These are phyloP conservation scores for Apocrypta bakeri DNA, from an alignment of 1,140 invertebrate genomes.

Conservation along the genomic window DNA sequence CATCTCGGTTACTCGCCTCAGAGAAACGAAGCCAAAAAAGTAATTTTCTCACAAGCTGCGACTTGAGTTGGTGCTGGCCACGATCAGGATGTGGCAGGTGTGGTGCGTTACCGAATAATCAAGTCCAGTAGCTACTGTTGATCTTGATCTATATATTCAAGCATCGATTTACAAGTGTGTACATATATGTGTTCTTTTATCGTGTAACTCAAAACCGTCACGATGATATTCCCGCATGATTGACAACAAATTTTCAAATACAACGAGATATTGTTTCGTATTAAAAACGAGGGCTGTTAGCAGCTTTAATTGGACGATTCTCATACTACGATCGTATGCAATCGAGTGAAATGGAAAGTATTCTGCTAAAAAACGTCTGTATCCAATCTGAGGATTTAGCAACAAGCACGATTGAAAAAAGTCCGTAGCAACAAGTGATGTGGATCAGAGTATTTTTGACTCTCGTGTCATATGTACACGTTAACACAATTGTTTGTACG, in stretches of 20 bases:
- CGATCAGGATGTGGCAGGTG: conserved; percentile 23
- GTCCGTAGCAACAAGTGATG: conserved; percentile 2
- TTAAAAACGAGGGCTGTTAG: too few species aligned
- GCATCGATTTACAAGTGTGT: background rate
- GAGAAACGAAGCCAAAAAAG: conserved; percentile 9
- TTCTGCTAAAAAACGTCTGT: background rate
- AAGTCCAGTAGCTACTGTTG: background rate
- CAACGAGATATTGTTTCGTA: background rate
- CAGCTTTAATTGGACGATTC: background rate
- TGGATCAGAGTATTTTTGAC: background rate
- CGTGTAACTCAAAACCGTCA: background rate
- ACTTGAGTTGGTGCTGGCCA: background rate
- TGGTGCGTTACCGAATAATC: conserved; percentile 6
- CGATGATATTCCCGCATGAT: background rate
- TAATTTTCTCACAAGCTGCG: conserved; percentile 19
- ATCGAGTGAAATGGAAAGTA: background rate
- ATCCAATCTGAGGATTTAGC: background rate
- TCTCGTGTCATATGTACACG: background rate
- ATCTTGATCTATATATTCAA: background rate
- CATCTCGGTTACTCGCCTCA: background rate
- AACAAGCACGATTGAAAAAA: background rate
- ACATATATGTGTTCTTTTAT: background rate
- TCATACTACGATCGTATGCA: background rate
- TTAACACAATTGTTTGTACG: background rate
- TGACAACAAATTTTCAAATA: background rate